A percentile compares a stretch with the other conserved stretches of the same genome.
phyloP scores from a whole-genome alignment of 2,113 vertebrate species.

The Hippocampus comes region DNA sequence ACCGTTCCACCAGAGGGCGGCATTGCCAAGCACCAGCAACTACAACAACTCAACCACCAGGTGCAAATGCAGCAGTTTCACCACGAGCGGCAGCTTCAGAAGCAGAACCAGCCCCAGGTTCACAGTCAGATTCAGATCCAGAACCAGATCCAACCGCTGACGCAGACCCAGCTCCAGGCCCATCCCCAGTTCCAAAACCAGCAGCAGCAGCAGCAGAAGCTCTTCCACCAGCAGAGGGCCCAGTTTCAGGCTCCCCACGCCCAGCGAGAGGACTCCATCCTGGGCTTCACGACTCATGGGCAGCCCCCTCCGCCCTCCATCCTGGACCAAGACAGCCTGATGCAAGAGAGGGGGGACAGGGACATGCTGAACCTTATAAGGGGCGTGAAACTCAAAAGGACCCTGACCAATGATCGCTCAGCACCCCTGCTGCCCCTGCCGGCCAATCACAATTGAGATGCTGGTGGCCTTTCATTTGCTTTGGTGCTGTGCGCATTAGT shows the following conservation, averaged over 20 bases:
- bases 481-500: not conserved
- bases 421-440: conserved; percentile 68
- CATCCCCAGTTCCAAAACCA: conserved; percentile 14
- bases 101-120: not conserved
- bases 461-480: conserved; percentile 13
- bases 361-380: conserved; percentile 71
- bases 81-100: conserved; percentile 14
- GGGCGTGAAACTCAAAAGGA: conserved; percentile 67
- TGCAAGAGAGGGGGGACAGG: conserved; percentile 8
- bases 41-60: conserved; percentile 29
- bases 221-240: conserved; percentile 70
- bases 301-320: conserved; percentile 10
- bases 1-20: conserved; percentile 36
- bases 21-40: conserved; percentile 40
- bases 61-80: conserved; percentile 15
- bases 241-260: conserved; percentile 65
- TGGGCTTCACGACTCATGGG: conserved; percentile 41
- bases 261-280: conserved; percentile 15
- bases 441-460: conserved; percentile 59
- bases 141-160: not conserved
- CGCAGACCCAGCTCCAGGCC: not conserved
- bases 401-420: conserved; percentile 76
- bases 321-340: not conserved
- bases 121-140: conserved; percentile 14
- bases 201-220: conserved; percentile 30